Base-by-base conservation (phyloP, 2,113 vertebrate genomes). In the Prinia subflava region DNA sequence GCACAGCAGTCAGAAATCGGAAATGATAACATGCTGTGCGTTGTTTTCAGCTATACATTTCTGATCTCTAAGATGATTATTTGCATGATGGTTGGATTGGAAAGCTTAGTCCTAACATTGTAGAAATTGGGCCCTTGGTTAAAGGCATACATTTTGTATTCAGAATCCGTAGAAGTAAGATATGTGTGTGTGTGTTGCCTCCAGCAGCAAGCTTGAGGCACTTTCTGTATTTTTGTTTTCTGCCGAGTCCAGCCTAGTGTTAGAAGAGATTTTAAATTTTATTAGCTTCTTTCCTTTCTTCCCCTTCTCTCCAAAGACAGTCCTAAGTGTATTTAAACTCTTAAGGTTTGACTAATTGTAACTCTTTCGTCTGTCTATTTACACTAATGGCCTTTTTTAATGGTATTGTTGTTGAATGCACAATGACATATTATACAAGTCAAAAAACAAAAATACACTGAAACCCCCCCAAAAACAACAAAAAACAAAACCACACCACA, bases 11-110 rank as follows among this genome's bases (percentile, higher is more conserved):
- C 46, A 70, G 68, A 86, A 86, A 73, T 86, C 5, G 41, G n/a
- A 35, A 89, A 46, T 2, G 0, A 28, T 49, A 8, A 14, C 0
- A 0, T 65, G 7, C 17, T 79, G n/a, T 53, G 21, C 3, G 0
- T 41, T 75, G 18, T 35, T 78, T 37, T 73, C 42, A 91, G 60
- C 35, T 27, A 6, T 46, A 28, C 0, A 0, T 50, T 83, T 70
- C 37, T 89, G 53, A 69, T 68, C 24, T 83, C 49, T 37, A 49
- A 62, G 31, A 46, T 69, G 50, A 56, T 55, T 23, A 55, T 67
- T 95, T 67, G 69, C 30, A 12, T 23, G 47, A 15, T 74, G 41
- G 19, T 83, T 50, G 68, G n/a, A 31, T 21, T 39, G 47, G 39
- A 89, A 9, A 23, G 25, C 46, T 71, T 77, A 77, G 15, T 83